Base-by-base conservation (phyloP, 2,888 invertebrate genomes). In the Slavum lentiscoides region DNA sequence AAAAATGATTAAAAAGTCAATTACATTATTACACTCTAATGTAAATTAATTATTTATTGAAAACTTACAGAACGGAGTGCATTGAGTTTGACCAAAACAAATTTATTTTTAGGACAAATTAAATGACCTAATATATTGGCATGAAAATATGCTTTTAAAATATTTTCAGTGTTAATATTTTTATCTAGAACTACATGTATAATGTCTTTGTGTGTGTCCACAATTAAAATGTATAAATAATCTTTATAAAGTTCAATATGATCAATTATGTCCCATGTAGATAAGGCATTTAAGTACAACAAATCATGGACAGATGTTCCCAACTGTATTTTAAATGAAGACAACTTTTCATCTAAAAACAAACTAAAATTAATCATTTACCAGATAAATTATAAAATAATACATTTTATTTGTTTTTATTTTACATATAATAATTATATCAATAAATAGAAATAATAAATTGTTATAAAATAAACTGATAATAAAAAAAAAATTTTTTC, bases 101-200 rank as follows among this genome's bases (percentile, higher is more conserved):
- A 82, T 62, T 17, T 58, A 58, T 64, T 77, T 39, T 62, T 67
- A 23, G 76, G 82, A 53, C 68, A 69, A 39, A 83, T 81, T 55
- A 82, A 67, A 17, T 83, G 70, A 13, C 82, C 84, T 49, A 83
- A 77, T 64, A 84, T 74, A 58, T 84, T 77, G 30, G 84, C 91
- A 84, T 93, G 91, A 84, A 91, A 92, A 85, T 92, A 93, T 8
- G 91, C 91, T 85, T 90, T 88, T 15, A 94, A 85, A n/a, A 92
- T 87, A 83, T 91, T 90, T 73, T 86, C 86, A 0, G 89, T 85
- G 0, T 84, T 85, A 37, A 89, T 88, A n/a, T 88, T 86, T 70
- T 89, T 88, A 82, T 89, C 88, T 1, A 82, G 74, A 37, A 82
- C 39, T 19, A 82, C 81, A 21, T 73, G 58, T 61, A 83, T 73